Evolutionary conservation across 2,888 invertebrate species (phyloP).

Genomic region (Drosophila pseudotalamancana): DNA sequence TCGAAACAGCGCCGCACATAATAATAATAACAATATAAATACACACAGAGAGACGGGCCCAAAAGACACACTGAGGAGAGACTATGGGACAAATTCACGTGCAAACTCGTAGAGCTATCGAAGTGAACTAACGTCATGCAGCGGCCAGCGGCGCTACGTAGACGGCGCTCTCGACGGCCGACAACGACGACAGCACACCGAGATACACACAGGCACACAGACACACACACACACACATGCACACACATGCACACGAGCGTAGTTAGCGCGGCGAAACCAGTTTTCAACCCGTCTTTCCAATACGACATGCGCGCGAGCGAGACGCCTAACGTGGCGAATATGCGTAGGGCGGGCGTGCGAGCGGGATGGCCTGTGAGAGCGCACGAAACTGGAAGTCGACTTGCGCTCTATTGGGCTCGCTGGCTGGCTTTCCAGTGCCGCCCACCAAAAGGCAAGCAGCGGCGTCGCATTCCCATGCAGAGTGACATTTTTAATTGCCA

Average conservation of each 20-base stretch:
- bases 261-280: slow-evolving; percentile 58
- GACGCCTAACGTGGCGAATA: slow-evolving; percentile 26
- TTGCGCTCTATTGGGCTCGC: slow-evolving; percentile 77
- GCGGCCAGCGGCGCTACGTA: slow-evolving; percentile 80
- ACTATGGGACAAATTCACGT: slow-evolving; percentile 82
- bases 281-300: slow-evolving; percentile 68
- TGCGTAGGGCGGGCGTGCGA: slow-evolving; percentile 14
- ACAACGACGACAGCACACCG: slow-evolving; percentile 30
- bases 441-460: slow-evolving; percentile 63
- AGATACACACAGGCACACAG: slow-evolving; percentile 10
- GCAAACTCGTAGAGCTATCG: slow-evolving; percentile 85
- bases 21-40: slow-evolving; percentile 31
- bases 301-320: slow-evolving; percentile 40
- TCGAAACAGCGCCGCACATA: slow-evolving; percentile 45
- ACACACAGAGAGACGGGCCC: slow-evolving; percentile 43
- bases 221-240: slow-evolving; percentile 11
- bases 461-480: slow-evolving; percentile 67
- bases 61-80: slow-evolving; percentile 45
- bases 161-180: slow-evolving; percentile 69
- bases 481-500: slow-evolving; percentile 81
- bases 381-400: slow-evolving; percentile 67
- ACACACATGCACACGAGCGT: slow-evolving; percentile 7
- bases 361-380: slow-evolving; percentile 46
- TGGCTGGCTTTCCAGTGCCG: slow-evolving; percentile 75
- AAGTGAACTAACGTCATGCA: slow-evolving; percentile 85